A percentile compares a stretch with the other conserved stretches of the same genome.
These are phyloP conservation scores for Peromyscus eremicus DNA, from an alignment of 2,797 vertebrate species.

Conservation along the genomic window DNA sequence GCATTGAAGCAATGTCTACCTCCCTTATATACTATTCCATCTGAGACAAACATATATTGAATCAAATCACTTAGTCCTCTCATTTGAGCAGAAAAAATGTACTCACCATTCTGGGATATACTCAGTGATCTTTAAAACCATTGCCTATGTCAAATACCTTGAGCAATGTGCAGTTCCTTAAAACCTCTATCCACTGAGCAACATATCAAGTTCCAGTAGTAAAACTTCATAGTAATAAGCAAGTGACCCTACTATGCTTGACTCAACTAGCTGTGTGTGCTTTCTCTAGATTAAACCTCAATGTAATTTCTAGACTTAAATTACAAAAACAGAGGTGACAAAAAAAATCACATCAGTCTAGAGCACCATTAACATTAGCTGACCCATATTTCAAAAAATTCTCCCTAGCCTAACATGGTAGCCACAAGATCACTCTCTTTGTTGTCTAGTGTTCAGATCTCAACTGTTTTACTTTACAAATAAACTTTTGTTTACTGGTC, in stretches of 20 bases:
- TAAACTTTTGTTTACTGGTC: not conserved
- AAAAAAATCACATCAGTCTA: not conserved
- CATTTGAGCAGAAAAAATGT: not conserved
- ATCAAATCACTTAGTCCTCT: not conserved
- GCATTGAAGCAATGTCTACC: not conserved
- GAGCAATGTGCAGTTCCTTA: not conserved
- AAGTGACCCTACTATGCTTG: not conserved
- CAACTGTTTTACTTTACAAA: not conserved
- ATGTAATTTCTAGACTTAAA: not conserved
- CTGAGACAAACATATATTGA: not conserved
- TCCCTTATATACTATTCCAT: not conserved
- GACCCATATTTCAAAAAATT: not conserved
- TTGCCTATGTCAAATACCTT: not conserved
- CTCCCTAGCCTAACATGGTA: not conserved
- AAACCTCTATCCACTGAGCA: not conserved
- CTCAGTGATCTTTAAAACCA: not conserved
- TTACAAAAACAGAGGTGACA: not conserved
- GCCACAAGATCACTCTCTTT: not conserved
- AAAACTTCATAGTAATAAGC: not conserved
- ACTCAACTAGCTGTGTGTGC: not conserved
- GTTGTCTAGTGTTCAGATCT: not conserved
- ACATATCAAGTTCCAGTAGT: not conserved
- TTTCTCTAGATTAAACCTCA: not conserved
- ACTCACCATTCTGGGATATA: not conserved
- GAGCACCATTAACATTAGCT: not conserved